Evolutionary conservation across 2,113 vertebrate species (phyloP).

Genomic region (Macaca mulatta): DNA sequence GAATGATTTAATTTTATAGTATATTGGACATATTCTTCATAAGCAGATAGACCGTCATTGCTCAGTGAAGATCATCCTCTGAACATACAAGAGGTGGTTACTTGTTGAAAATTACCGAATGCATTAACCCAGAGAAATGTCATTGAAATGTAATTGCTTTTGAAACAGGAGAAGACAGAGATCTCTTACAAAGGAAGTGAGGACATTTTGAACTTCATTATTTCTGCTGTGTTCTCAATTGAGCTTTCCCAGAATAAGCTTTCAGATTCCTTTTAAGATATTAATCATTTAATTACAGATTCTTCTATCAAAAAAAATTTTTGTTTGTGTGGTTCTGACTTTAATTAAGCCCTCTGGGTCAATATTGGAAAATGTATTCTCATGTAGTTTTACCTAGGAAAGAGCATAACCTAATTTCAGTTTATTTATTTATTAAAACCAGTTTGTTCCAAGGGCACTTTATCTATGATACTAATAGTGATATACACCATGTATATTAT

Average conservation of each 20-base stretch:
- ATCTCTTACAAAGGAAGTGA: not conserved
- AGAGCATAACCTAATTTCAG: not conserved
- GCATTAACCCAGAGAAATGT: not conserved
- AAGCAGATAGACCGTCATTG: not conserved
- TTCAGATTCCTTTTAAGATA: not conserved
- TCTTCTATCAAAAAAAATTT: not conserved
- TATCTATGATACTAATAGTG: not conserved
- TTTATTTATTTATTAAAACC: constrained; percentile 27
- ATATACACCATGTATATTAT: not conserved
- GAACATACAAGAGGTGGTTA: not conserved
- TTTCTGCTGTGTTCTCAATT: not conserved
- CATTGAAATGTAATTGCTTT: not conserved
- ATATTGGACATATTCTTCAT: not conserved
- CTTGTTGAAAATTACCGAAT: not conserved
- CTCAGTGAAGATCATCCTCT: not conserved
- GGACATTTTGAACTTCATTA: not conserved
- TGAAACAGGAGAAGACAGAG: not conserved
- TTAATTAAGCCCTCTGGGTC: constrained; percentile 14
- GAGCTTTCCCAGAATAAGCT: not conserved
- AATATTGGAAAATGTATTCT: not conserved
- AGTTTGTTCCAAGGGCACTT: not conserved
- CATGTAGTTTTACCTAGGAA: not conserved
- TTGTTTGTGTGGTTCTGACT: constrained; percentile 19
- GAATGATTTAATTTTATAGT: not conserved
- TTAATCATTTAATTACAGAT: constrained; percentile 34